phyloP scores from a whole-genome alignment of 30 jellyfish, hydroid and myxozoan genomes.

The Chironex yamaguchii region DNA sequence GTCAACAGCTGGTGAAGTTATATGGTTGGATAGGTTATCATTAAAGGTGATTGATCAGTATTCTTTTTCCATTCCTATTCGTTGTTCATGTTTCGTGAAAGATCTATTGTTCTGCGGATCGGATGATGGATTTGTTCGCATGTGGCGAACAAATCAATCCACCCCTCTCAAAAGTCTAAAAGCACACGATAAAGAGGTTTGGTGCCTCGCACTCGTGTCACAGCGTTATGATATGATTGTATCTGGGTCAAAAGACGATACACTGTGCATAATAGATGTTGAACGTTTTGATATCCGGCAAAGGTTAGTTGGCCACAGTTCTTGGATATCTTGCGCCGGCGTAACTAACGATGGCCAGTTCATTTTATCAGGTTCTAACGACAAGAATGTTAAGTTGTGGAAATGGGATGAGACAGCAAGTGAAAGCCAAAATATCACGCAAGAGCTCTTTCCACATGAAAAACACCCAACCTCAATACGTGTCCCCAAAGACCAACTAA shows the following conservation, averaged over 20 bases:
- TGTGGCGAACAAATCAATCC: too few relatives aligned
- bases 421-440: not conserved
- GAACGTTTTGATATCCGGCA: not conserved
- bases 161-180: not conserved
- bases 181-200: not conserved
- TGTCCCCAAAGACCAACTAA: not conserved
- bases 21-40: too few relatives aligned
- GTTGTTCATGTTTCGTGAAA: not conserved
- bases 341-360: not conserved
- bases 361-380: not conserved
- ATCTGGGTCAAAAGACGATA: constrained; percentile 6
- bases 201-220: not conserved
- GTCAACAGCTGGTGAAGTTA: too few relatives aligned
- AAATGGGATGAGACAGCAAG: not conserved
- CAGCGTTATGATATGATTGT: not conserved
- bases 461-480: not conserved
- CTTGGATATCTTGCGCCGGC: not conserved
- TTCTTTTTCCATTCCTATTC: too few relatives aligned
- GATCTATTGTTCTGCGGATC: not conserved
- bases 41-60: too few relatives aligned
- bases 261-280: not conserved
- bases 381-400: constrained; percentile 2
- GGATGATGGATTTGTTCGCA: not conserved
- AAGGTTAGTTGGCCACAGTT: not conserved
- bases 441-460: not conserved